phyloP scores from a whole-genome alignment of 2,113 vertebrate genomes.

The Microcebus tavaratra region DNA sequence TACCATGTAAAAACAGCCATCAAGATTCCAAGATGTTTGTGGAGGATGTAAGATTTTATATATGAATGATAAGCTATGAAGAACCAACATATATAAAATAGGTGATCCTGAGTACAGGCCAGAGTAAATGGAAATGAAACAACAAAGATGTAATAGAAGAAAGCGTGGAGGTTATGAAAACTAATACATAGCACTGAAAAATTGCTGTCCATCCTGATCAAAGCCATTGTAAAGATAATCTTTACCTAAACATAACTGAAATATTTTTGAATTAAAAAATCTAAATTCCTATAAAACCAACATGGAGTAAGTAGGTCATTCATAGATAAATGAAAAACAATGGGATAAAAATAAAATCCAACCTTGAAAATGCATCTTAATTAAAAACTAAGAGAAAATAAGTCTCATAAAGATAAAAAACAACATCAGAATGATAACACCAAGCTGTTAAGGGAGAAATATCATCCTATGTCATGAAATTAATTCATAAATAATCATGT shows the following conservation, averaged over 20 bases:
- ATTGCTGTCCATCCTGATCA: background rate
- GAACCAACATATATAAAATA: background rate
- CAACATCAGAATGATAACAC: background rate
- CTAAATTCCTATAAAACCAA: background rate
- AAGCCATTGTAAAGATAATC: background rate
- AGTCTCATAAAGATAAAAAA: constrained; percentile 19
- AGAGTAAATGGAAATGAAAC: background rate
- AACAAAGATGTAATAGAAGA: background rate
- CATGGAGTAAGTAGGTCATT: background rate
- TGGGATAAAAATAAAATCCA: background rate
- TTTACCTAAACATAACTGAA: background rate
- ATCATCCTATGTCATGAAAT: background rate
- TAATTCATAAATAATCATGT: background rate
- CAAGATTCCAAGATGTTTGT: background rate
- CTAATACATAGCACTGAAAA: background rate
- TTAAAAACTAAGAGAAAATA: constrained; percentile 17
- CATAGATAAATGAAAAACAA: background rate
- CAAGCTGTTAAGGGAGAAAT: background rate
- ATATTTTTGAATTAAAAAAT: background rate
- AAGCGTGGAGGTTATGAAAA: background rate
- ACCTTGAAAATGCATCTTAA: background rate
- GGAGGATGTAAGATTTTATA: background rate
- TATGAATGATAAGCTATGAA: background rate
- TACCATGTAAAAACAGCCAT: background rate
- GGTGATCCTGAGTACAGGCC: background rate